Base-by-base conservation (phyloP, 2,888 invertebrate genomes). In the Ophion ellenae region DNA sequence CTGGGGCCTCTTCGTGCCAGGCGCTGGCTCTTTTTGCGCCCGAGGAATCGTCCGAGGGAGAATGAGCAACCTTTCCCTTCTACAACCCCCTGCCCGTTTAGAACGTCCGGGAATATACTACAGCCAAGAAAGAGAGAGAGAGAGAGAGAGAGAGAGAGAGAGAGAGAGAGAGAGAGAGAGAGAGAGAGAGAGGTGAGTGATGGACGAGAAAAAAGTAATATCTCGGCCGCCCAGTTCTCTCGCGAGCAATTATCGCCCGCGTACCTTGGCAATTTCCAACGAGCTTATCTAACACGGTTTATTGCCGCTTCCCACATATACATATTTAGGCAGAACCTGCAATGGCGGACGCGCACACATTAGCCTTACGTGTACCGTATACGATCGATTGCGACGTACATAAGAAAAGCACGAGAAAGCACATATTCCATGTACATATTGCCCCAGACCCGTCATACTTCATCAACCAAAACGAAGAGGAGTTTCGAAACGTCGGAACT, bases 1-100 rank as follows among this genome's bases (percentile, higher is more conserved):
- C 85, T 86, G 86, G 89, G 88, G 84, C 89, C 90, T 89, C 87
- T 91, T 91, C 91, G 92, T 92, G 91, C 92, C 92, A 92, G 92
- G 91, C 90, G 90, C 91, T 86, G 80, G 84, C 83, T 89, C 89
- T 87, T 90, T 90, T 91, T 85, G 89, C 88, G 88, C 88, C 89
- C 86, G 84, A 87, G 57, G 85, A 89, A 88, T 90, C 88, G 90
- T 90, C 90, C 77, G 59, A 83, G 83, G 89, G 90, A 87, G 90
- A 91, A 91, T 89, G 92, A 92, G 89, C 91, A 92, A 88, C 90
- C 90, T 83, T 86, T 80, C 47, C 76, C 71, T 45, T 24, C 74
- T 79, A 69, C 69, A 69, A 77, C 67, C 77, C 77, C 53, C 81
- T 40, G 64, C 57, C 80, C 6, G 80, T 59, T 47, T 74, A 74